Base-by-base conservation (phyloP, 1,140 invertebrate species). In the Trinorchestia longiramus region DNA sequence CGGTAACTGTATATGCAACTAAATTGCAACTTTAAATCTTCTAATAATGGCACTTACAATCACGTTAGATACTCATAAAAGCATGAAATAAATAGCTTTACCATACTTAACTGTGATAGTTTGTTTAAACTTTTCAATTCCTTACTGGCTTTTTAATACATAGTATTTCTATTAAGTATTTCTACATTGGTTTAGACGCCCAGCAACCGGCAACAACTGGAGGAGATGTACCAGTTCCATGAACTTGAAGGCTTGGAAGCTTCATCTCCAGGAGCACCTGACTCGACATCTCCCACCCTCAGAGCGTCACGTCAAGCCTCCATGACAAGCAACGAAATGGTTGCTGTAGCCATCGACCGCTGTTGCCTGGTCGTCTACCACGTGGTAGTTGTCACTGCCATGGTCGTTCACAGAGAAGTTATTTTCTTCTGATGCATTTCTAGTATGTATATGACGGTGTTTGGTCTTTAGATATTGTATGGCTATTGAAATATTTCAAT, bases 291-390 rank as follows among this genome's bases (percentile, higher is more conserved):
- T 28, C 62, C 62, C 8, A 77, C 62, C 15, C 62, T 77, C 62
- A 28, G 62, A 28, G 28, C 28, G 8, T 15, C 28, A 19, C 1
- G 62, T 19, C 15, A 77, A 3, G 62, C 62, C 47, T 43, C 41
- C 43, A 17, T 43, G 40, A 87, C 87, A 43, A 88, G 47, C 47
- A 62, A 88, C 43, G 95, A 77, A 62, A 40, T 44, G 53, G 45
- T 88, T 43, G 47, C 47, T 87, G 57, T 40, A 62, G 90, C 44
- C 62, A 44, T 95, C 19, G 95, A 95, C 57, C 95, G 95, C 42
- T 62, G 87, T 19, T 77, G 42, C 0, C 57, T 95, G n/a, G 44
- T 95, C 17, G 77, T 95, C 57, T 95, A 95, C 95, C n/a, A 0
- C 8, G 95, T 88, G n/a, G 40, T 95, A 11, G 62, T 19, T 1